phyloP scores from a whole-genome alignment of 2,888 invertebrate species.

The Pycnomerus fuliginosus region DNA sequence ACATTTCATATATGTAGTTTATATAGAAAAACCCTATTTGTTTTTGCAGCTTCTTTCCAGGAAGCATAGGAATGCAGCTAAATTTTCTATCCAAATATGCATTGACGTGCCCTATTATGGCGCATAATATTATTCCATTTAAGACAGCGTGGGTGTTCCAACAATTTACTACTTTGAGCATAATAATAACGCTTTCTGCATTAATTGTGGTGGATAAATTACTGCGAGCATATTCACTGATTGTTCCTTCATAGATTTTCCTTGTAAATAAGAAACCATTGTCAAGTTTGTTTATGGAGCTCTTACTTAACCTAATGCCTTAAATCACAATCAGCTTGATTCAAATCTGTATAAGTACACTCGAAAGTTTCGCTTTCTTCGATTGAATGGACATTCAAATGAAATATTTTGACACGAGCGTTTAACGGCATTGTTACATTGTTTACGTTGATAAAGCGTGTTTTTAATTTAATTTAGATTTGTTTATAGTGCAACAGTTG shows the following conservation, averaged over 20 bases:
- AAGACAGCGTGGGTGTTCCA: constrained; percentile 6
- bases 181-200: constrained; percentile 13
- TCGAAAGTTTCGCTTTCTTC: neutral
- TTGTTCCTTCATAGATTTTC: constrained; percentile 13
- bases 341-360: constrained; percentile 10
- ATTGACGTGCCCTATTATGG: no score
- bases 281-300: constrained; percentile 25
- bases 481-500: constrained; percentile 38
- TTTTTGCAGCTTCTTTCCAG: no score
- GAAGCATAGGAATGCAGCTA: no score
- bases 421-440: constrained; percentile 8
- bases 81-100: no score
- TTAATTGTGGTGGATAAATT: constrained; percentile 15
- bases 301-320: constrained; percentile 25
- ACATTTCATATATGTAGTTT: no score
- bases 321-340: constrained; percentile 34
- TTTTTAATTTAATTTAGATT: constrained; percentile 33
- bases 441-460: constrained; percentile 24
- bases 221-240: constrained; percentile 13
- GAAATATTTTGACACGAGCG: neutral
- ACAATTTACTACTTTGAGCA: constrained; percentile 20
- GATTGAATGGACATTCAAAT: constrained; percentile 9
- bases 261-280: constrained; percentile 15
- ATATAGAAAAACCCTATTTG: no score
- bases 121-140: no score